These are phyloP conservation scores for Xestia rhomboidea DNA, from an alignment of 2,888 invertebrate genomes.

Conservation along the genomic window DNA sequence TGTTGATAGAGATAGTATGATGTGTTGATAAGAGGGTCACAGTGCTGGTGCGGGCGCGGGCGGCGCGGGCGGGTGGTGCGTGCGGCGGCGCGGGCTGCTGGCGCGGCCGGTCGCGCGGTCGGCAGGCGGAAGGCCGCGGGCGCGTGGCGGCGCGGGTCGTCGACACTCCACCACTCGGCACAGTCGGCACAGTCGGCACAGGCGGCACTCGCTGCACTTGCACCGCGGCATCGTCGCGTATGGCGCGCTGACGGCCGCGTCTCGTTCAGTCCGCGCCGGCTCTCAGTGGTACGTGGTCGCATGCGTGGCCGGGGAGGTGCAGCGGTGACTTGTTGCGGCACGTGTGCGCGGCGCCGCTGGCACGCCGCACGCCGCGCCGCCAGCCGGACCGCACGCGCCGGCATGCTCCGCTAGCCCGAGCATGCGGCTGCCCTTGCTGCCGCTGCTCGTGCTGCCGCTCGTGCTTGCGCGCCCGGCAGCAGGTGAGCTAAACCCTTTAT, in stretches of 20 bases:
- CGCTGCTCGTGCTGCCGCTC: conserved; percentile 89
- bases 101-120: conserved; percentile 43
- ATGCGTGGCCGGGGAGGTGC: conserved; percentile 74
- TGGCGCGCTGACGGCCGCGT: conserved; percentile 67
- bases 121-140: conserved; percentile 72
- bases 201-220: conserved; percentile 78
- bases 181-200: background rate
- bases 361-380: conserved; percentile 71
- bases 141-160: conserved; percentile 75
- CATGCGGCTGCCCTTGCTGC: conserved; percentile 89
- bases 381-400: conserved; percentile 83
- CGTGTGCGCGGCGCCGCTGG: conserved; percentile 70
- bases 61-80: conserved; percentile 36
- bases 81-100: conserved; percentile 37
- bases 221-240: conserved; percentile 70
- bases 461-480: conserved; percentile 88
- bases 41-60: conserved; percentile 19
- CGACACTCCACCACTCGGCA: conserved; percentile 69
- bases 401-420: conserved; percentile 86
- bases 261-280: conserved; percentile 83
- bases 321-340: conserved; percentile 73
- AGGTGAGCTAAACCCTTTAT: conserved; percentile 77
- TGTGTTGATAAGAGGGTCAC: conserved; percentile 36
- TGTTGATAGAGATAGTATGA: conserved; percentile 24
- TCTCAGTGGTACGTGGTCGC: conserved; percentile 79